Evolutionary conservation across 2,888 invertebrate species (phyloP).

Genomic region (Phengaris arion): DNA sequence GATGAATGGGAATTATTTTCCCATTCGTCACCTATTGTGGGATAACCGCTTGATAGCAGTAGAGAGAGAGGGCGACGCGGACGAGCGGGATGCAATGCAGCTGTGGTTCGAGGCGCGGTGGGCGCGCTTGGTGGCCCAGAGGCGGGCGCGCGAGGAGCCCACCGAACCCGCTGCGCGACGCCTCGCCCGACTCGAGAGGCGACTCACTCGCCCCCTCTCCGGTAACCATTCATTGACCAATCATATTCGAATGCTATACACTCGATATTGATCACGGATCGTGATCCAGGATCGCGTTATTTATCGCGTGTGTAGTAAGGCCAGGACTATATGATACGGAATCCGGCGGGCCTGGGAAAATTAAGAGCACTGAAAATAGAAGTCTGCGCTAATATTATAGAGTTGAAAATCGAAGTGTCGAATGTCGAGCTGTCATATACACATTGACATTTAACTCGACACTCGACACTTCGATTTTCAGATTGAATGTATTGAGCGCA

Average conservation of each 20-base stretch:
- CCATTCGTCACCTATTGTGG: neutral
- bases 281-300: too few relatives aligned
- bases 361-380: too few relatives aligned
- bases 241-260: neutral
- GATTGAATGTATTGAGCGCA: too few relatives aligned
- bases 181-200: slow-evolving; percentile 58
- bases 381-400: too few relatives aligned
- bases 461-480: too few relatives aligned
- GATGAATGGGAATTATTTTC: neutral
- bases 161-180: slow-evolving; percentile 49
- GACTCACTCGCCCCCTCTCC: slow-evolving; percentile 60
- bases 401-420: too few relatives aligned
- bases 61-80: slow-evolving; percentile 49
- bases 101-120: slow-evolving; percentile 71
- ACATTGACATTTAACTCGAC: too few relatives aligned
- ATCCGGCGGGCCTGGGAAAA: too few relatives aligned
- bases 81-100: slow-evolving; percentile 70
- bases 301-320: too few relatives aligned
- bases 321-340: too few relatives aligned
- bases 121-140: slow-evolving; percentile 64
- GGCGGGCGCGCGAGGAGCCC: slow-evolving; percentile 56
- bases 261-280: neutral
- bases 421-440: too few relatives aligned
- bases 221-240: slow-evolving; percentile 46
- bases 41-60: slow-evolving; percentile 28